Conservation (phyloP, 2,888 invertebrate species). For the Drosophila kanekoi region DNA sequence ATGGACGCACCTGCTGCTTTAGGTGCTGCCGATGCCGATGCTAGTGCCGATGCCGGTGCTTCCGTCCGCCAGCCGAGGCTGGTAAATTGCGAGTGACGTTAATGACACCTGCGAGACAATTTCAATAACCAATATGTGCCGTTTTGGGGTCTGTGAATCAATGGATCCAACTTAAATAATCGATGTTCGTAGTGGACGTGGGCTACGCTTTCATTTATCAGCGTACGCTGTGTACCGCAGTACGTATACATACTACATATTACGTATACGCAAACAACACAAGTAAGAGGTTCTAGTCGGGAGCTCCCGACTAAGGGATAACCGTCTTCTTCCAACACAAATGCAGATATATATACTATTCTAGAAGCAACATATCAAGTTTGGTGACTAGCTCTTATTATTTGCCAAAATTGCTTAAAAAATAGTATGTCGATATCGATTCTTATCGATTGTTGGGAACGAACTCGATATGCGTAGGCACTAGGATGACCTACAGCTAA, state of each 20-base stretch:
- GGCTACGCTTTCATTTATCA: conserved; percentile 28
- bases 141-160: conserved; percentile 56
- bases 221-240: neutral
- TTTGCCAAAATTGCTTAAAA: no score
- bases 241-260: neutral
- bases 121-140: conserved; percentile 77
- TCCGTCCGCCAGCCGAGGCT: conserved; percentile 18
- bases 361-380: no score
- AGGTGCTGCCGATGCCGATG: neutral
- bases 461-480: no score
- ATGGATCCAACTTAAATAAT: conserved; percentile 43
- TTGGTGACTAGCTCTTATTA: no score
- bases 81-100: conserved; percentile 68
- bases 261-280: neutral
- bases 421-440: no score
- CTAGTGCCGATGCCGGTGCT: neutral
- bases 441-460: no score
- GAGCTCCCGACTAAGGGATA: no score
- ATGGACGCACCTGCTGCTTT: conserved; percentile 68
- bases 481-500: no score
- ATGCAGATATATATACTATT: no score
- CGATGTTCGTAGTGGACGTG: conserved; percentile 41
- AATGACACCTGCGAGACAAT: conserved; percentile 82
- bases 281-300: no score
- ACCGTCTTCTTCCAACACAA: no score